Evolutionary conservation across 2,888 invertebrate species (phyloP).

Genomic region (Drosophila barbarae): DNA sequence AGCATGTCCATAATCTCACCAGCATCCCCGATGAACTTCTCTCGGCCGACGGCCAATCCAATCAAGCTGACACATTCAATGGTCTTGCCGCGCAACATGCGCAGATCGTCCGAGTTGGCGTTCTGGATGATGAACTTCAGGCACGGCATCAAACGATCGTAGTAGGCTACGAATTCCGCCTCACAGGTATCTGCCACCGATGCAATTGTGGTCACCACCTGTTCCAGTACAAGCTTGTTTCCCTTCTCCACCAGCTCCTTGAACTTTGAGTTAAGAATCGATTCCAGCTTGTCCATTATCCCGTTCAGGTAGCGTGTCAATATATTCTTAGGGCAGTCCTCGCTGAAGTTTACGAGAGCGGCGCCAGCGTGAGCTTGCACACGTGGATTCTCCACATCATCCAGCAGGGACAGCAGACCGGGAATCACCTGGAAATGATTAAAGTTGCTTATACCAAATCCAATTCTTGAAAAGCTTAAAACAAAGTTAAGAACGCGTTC

Average conservation of each 20-base stretch:
- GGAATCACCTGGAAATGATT: slow-evolving; percentile 86
- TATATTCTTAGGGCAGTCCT: slow-evolving; percentile 98
- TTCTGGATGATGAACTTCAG: slow-evolving; percentile 98
- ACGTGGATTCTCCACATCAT: slow-evolving; percentile 94
- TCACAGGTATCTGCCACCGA: slow-evolving; percentile 99
- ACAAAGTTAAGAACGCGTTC: background rate
- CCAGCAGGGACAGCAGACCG: slow-evolving; percentile 91
- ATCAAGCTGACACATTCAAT: slow-evolving; percentile 99
- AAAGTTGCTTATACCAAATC: background rate
- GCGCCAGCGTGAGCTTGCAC: slow-evolving; percentile 93
- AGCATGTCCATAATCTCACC: slow-evolving; percentile 97
- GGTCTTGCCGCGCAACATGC: slow-evolving; percentile 96
- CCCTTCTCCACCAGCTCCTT: slow-evolving; percentile 96
- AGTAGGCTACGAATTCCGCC: slow-evolving; percentile 96
- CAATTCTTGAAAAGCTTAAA: background rate
- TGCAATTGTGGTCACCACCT: slow-evolving; percentile 97
- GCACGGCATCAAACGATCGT: slow-evolving; percentile 95
- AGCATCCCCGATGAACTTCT: slow-evolving; percentile 94
- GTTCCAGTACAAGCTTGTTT: slow-evolving; percentile 97
- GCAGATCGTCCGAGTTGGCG: slow-evolving; percentile 91
- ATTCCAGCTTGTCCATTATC: slow-evolving; percentile 94
- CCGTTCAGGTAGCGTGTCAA: slow-evolving; percentile 93
- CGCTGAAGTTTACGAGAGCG: slow-evolving; percentile 99
- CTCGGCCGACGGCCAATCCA: slow-evolving; percentile 90
- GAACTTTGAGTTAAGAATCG: slow-evolving; percentile 93